Conservation (phyloP, 2,797 vertebrate genomes). For the Pseudomugil tenellus region DNA sequence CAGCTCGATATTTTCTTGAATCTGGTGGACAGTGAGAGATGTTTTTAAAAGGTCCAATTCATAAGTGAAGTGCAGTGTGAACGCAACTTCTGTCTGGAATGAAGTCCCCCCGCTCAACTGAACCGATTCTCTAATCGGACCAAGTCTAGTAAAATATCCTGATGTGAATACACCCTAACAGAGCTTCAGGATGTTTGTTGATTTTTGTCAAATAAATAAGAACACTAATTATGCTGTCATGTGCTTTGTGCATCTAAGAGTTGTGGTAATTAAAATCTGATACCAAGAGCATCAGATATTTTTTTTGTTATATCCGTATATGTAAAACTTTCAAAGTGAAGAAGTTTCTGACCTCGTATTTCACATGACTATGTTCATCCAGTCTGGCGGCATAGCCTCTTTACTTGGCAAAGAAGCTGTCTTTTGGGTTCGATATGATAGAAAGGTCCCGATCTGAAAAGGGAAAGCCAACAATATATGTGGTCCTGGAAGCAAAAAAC, state of each 20-base stretch:
- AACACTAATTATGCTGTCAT: background rate
- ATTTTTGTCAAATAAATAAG: background rate
- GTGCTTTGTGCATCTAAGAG: background rate
- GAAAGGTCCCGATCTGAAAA: background rate
- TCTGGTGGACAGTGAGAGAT: too few species aligned
- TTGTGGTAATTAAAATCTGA: background rate
- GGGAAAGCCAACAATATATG: background rate
- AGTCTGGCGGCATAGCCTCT: background rate
- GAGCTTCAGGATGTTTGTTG: background rate
- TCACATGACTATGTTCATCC: background rate
- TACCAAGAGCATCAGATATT: background rate
- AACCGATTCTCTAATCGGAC: too few species aligned
- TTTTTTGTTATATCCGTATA: background rate
- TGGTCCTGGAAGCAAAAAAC: slow-evolving; percentile 6
- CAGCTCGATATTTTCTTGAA: too few species aligned
- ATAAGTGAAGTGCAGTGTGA: too few species aligned
- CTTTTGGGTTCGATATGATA: background rate
- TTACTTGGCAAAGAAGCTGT: background rate
- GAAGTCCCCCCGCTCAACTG: too few species aligned
- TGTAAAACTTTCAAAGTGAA: background rate
- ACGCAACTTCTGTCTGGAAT: too few species aligned
- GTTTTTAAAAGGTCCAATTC: too few species aligned
- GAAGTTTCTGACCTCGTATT: background rate
- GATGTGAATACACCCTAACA: too few species aligned
- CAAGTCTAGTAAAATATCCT: too few species aligned